Base-by-base conservation (phyloP, 2,113 vertebrate genomes). In the Otus sunia region DNA sequence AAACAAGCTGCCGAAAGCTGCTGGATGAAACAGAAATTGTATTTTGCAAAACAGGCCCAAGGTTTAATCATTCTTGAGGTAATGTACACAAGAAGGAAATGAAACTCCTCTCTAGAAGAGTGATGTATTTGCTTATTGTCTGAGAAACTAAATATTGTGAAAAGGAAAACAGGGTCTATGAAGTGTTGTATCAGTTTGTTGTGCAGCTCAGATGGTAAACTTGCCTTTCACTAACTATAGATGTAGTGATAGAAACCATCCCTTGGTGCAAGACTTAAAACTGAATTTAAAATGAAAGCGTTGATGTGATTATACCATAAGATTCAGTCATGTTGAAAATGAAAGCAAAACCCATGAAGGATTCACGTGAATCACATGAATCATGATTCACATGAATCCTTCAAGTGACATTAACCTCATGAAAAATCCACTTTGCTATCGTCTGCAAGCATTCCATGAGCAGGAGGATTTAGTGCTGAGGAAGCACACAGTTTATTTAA, bases 261-360 rank as follows among this genome's bases (percentile, higher is more conserved):
- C 66, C 45, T 50, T 80, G 45, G 52, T 81, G 52, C 82, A 93
- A 80, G 41, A 78, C 68, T 77, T 72, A 50, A 77, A 81, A 68
- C 19, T 3, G 3, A 71, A 93, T 71, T 86, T 81, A 41, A 91
- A 95, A 90, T 59, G 25, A 68, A 88, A 55, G 55, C 25, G 16
- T n/a, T 88, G 47, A 59, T 78, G 36, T 55, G 56, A 82, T 92
- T 58, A 64, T 75, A 52, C 15, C n/a, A 36, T 63, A 90, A 86
- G 68, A 80, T 16, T 82, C 90, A 58, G 77, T 75, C 73, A 92
- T 60, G 83, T 19, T 50, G 50, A 91, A 95, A 96, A 86, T 0
- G 17, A 96, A 96, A 91, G 88, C 56, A 92, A 94, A 94, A 71
- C 39, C 27, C 66, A n/a, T 56, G 39, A 88, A 94, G 59, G 41